Percentiles rank a stretch among this genome's conserved stretches.
Evolutionary conservation across 1,140 invertebrate species (phyloP).

Genomic region (Homalodisca vitripennis): DNA sequence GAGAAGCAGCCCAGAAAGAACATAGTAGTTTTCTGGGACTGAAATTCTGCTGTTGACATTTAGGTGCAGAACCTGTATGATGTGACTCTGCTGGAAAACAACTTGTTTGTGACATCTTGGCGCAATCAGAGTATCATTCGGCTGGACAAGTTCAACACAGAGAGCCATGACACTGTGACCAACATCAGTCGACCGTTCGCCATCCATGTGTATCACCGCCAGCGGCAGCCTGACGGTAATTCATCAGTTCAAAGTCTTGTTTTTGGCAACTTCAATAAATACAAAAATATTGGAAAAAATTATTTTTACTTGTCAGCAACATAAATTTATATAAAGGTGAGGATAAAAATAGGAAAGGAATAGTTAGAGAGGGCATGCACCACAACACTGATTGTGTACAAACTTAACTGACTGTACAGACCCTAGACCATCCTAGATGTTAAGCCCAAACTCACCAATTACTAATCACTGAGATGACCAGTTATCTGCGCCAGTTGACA

Average conservation of each 20-base stretch:
- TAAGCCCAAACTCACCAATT: too few species aligned
- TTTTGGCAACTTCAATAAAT: constrained; percentile 4
- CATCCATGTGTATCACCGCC: constrained; percentile 69
- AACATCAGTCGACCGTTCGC: constrained; percentile 58
- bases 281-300: constrained; percentile 10
- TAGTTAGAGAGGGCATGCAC: too few species aligned
- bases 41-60: not conserved
- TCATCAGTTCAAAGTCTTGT: constrained; percentile 36
- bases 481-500: too few species aligned
- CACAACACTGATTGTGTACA: too few species aligned
- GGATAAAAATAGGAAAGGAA: too few species aligned
- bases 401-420: too few species aligned
- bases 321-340: too few species aligned
- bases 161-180: constrained; percentile 47
- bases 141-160: constrained; percentile 56
- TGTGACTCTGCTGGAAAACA: constrained; percentile 68
- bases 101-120: constrained; percentile 67
- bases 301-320: too few species aligned
- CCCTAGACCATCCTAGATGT: too few species aligned
- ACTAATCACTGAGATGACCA: too few species aligned
- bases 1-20: too few species aligned
- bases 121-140: constrained; percentile 59
- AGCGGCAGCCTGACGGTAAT: constrained; percentile 66
- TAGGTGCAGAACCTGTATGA: constrained; percentile 67
- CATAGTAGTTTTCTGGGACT: too few species aligned